A percentile compares a stretch with the other conserved stretches of the same genome.
Conservation (phyloP, 2,888 invertebrate species). For the Eupithecia subfuscata region DNA sequence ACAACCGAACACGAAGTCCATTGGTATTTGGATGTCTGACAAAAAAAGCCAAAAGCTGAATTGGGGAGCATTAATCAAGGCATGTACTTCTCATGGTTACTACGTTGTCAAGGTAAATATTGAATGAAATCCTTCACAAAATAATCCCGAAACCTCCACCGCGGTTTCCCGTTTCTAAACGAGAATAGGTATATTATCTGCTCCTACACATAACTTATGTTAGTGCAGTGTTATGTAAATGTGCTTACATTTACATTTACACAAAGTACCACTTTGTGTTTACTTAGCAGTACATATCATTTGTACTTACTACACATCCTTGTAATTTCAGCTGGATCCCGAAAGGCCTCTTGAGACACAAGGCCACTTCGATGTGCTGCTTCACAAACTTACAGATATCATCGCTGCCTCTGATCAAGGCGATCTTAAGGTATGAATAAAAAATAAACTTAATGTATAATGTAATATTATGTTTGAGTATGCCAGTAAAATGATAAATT, state of each 20-base stretch:
- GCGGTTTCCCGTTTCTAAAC: not conserved
- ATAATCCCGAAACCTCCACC: not conserved
- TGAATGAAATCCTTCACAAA: not conserved
- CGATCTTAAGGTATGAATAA: slow-evolving; percentile 86
- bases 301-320: slow-evolving; percentile 20
- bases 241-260: not conserved
- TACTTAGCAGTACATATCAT: not conserved
- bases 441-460: not conserved
- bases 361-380: slow-evolving; percentile 91
- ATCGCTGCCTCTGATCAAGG: slow-evolving; percentile 90
- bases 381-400: slow-evolving; percentile 94
- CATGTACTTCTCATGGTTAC: slow-evolving; percentile 87
- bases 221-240: not conserved
- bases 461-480: not conserved
- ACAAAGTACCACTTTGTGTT: not conserved
- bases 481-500: not conserved
- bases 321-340: slow-evolving; percentile 87
- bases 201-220: not conserved
- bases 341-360: slow-evolving; percentile 88
- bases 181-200: not conserved
- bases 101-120: slow-evolving; percentile 87
- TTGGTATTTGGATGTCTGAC: slow-evolving; percentile 93
- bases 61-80: slow-evolving; percentile 88
- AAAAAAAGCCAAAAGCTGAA: slow-evolving; percentile 92
- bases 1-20: slow-evolving; percentile 68